Conservation (phyloP, 1,140 invertebrate genomes). For the Tetramorium alpestre region DNA sequence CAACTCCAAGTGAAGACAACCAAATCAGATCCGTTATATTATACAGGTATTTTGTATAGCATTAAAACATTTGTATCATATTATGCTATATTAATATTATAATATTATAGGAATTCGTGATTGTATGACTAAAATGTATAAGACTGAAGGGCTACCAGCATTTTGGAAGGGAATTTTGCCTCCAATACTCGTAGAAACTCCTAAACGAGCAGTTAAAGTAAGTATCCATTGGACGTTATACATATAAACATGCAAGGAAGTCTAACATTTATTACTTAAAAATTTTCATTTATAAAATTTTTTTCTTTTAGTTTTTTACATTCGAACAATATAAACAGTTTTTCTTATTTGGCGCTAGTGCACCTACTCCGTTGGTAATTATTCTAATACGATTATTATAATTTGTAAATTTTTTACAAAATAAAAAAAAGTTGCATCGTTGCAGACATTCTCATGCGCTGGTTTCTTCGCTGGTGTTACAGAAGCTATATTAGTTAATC, state of each 20-base stretch:
- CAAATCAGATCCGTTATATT: constrained; percentile 85
- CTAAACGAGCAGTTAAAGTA: constrained; percentile 96
- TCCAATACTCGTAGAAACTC: constrained; percentile 97
- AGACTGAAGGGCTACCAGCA: constrained; percentile 91
- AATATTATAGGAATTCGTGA: constrained; percentile 89
- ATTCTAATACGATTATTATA: constrained; percentile 82
- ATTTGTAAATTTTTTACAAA: constrained; percentile 83
- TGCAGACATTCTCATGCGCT: constrained; percentile 94
- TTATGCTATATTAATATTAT: constrained; percentile 8
- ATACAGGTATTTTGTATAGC: constrained; percentile 81
- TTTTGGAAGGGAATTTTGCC: constrained; percentile 97
- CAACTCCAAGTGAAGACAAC: constrained; percentile 90
- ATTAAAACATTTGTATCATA: neutral
- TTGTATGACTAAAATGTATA: constrained; percentile 95
- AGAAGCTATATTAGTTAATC: constrained; percentile 96
- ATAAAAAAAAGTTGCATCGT: constrained; percentile 38
- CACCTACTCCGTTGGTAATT: constrained; percentile 91
- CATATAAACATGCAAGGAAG: neutral
- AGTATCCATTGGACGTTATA: constrained; percentile 46
- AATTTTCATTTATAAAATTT: constrained; percentile 50
- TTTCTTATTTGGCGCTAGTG: constrained; percentile 91
- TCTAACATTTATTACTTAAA: constrained; percentile 47
- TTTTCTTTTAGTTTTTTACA: constrained; percentile 91
- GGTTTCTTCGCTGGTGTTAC: constrained; percentile 94
- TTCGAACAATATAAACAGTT: constrained; percentile 97